Conservation (phyloP, 2,888 invertebrate genomes). For the Hirtodrosophila cameraria region DNA sequence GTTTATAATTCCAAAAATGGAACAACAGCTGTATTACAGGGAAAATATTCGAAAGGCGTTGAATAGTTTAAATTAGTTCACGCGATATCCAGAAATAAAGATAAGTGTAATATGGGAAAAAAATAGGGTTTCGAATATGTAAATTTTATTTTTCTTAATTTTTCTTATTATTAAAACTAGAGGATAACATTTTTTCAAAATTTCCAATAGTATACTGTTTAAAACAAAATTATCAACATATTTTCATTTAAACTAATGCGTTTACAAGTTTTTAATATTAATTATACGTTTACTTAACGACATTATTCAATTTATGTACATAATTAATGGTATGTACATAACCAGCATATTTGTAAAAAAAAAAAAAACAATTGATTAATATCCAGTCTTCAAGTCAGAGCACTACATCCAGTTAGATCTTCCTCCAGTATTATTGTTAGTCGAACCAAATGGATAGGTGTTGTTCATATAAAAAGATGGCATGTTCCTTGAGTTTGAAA, state of each 20-base stretch:
- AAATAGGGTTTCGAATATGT: too few relatives aligned
- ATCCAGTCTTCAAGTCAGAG: background rate
- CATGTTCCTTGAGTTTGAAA: background rate
- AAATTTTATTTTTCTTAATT: too few relatives aligned
- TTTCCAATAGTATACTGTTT: too few relatives aligned
- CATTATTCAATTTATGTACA: conserved; percentile 3
- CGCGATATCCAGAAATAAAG: too few relatives aligned
- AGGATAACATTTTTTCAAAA: too few relatives aligned
- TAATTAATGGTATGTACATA: background rate
- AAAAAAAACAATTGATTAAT: background rate
- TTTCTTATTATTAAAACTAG: too few relatives aligned
- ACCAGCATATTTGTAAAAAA: background rate
- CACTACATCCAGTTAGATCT: conserved; percentile 12
- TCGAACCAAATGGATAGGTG: conserved; percentile 2
- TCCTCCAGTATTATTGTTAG: conserved; percentile 2
- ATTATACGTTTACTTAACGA: background rate
- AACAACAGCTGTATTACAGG: too few relatives aligned
- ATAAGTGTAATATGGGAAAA: too few relatives aligned
- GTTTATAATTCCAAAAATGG: too few relatives aligned
- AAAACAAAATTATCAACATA: background rate
- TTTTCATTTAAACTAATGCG: background rate
- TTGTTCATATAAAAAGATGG: conserved; percentile 1
- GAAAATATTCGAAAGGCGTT: too few relatives aligned
- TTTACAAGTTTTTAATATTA: background rate
- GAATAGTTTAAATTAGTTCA: too few relatives aligned